phyloP scores from a whole-genome alignment of 1,140 invertebrate genomes.

The Leptinotarsa texana region DNA sequence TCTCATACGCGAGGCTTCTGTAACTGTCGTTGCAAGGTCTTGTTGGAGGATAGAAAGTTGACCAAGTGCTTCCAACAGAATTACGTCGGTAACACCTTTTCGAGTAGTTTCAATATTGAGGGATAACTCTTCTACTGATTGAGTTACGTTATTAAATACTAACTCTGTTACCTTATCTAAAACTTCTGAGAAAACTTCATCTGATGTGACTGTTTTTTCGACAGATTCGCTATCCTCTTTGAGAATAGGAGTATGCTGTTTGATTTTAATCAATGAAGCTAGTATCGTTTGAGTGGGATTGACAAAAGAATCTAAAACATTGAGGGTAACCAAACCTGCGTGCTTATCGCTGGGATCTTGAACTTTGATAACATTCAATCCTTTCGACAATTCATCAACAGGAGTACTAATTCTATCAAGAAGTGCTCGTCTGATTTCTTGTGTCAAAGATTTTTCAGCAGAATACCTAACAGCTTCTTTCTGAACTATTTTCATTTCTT shows the following conservation, averaged over 20 bases:
- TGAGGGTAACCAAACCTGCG: constrained; percentile 48
- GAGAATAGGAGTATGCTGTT: not conserved
- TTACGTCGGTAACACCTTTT: constrained; percentile 41
- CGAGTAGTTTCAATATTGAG: constrained; percentile 51
- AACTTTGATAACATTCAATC: constrained; percentile 55
- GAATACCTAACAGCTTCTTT: constrained; percentile 55
- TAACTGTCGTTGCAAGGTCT: constrained; percentile 46
- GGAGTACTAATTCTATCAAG: constrained; percentile 59
- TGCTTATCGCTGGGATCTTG: constrained; percentile 37
- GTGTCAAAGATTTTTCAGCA: constrained; percentile 56
- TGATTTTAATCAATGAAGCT: constrained; percentile 42
- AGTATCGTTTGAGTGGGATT: constrained; percentile 60
- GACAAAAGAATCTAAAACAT: constrained; percentile 58
- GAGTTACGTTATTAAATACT: constrained; percentile 47
- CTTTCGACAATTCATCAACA: constrained; percentile 58
- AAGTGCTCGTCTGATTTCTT: constrained; percentile 59
- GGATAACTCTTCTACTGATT: constrained; percentile 48
- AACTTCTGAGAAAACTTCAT: constrained; percentile 52
- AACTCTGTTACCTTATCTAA: constrained; percentile 52
- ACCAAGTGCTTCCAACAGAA: constrained; percentile 46
- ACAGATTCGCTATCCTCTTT: constrained; percentile 2
- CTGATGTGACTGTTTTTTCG: not conserved
- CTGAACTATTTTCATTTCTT: constrained; percentile 55
- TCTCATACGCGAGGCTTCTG: constrained; percentile 41
- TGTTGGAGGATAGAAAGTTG: constrained; percentile 51